phyloP scores from a whole-genome alignment of 64 coral and sea anemone genomes.

The Pachyseris speciosa region DNA sequence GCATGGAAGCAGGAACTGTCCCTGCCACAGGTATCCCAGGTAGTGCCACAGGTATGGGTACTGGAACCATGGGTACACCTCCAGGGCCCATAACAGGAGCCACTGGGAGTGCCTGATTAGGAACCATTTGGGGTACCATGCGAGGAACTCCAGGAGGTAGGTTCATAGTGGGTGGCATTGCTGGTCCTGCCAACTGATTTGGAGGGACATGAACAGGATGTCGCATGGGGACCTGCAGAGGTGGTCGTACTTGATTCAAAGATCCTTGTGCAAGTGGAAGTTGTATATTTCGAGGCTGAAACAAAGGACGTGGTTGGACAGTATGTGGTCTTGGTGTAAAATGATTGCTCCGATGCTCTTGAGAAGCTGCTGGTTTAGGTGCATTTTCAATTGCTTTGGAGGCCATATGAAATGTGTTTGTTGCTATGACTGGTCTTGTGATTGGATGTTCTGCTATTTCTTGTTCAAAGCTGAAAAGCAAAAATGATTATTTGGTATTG shows the following conservation, averaged over 20 bases:
- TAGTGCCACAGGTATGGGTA: slow-evolving; percentile 50
- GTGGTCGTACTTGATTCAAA: slow-evolving; percentile 26
- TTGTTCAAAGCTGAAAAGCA: slow-evolving; percentile 91
- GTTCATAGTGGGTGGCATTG: slow-evolving; percentile 40
- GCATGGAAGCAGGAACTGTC: slow-evolving; percentile 28
- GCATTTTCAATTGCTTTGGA: slow-evolving; percentile 92
- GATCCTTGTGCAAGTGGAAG: slow-evolving; percentile 46
- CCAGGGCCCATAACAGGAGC: slow-evolving; percentile 54
- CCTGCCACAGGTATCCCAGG: slow-evolving; percentile 61
- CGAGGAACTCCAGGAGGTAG: slow-evolving; percentile 24
- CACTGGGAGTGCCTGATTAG: slow-evolving; percentile 31
- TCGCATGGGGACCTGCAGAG: slow-evolving; percentile 24
- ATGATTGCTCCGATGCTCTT: background rate
- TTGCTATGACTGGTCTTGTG: slow-evolving; percentile 79
- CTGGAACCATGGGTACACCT: slow-evolving; percentile 30
- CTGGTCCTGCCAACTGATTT: slow-evolving; percentile 50
- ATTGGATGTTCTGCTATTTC: slow-evolving; percentile 88
- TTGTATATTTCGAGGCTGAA: background rate
- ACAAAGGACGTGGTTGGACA: background rate
- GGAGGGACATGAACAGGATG: slow-evolving; percentile 41
- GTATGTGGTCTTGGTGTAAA: slow-evolving; percentile 4
- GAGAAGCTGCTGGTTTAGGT: slow-evolving; percentile 45
- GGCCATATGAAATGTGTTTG: slow-evolving; percentile 90
- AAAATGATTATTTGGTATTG: background rate
- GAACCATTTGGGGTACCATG: slow-evolving; percentile 51